Conservation (phyloP, 2,113 vertebrate genomes). For the Glaucidium brasilianum region DNA sequence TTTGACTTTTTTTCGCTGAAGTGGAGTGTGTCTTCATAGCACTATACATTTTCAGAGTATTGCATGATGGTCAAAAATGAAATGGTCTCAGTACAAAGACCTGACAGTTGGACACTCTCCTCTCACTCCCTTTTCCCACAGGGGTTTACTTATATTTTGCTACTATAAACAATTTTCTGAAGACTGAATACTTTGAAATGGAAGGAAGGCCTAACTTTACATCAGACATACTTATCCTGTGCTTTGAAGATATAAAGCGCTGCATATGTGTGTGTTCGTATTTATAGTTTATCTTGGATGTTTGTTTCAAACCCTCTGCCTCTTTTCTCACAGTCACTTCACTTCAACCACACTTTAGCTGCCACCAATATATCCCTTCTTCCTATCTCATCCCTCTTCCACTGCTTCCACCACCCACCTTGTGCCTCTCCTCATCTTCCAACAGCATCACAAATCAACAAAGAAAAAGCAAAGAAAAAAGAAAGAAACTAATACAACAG, state of each 20-base stretch:
- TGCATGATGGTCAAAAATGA: neutral
- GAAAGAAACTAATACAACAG: neutral
- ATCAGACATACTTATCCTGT: neutral
- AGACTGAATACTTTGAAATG: constrained; percentile 1
- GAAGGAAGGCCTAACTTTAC: neutral
- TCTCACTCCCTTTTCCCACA: neutral
- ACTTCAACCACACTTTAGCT: neutral
- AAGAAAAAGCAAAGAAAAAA: neutral
- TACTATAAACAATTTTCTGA: neutral
- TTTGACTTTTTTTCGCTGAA: neutral
- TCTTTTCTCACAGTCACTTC: neutral
- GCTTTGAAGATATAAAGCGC: constrained; percentile 29
- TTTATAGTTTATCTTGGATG: constrained; percentile 10
- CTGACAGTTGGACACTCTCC: neutral
- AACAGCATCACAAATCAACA: neutral
- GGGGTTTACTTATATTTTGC: neutral
- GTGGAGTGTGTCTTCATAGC: neutral
- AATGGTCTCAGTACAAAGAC: neutral
- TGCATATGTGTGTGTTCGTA: neutral
- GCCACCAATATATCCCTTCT: neutral
- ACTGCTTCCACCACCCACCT: neutral
- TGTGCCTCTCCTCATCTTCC: neutral
- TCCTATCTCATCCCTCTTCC: neutral
- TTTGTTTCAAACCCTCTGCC: neutral
- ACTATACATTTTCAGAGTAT: neutral